A percentile compares a stretch with the other conserved stretches of the same genome.
These are phyloP conservation scores for Salarias fasciatus DNA, from an alignment of 2,797 vertebrate species.

Conservation along the genomic window DNA sequence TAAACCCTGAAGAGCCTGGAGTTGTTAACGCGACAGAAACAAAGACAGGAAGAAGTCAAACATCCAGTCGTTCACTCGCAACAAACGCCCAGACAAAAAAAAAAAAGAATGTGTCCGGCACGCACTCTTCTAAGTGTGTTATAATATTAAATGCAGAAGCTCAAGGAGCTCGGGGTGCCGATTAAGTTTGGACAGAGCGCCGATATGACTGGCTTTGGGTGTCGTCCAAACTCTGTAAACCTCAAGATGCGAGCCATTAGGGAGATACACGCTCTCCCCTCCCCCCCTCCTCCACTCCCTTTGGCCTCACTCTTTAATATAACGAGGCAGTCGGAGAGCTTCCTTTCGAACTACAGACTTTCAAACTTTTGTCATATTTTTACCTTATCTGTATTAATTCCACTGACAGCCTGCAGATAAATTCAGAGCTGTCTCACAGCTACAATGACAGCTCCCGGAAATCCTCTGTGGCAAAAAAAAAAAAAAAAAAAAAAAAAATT, in stretches of 20 bases:
- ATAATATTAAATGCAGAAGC: constrained; percentile 60
- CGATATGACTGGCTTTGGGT: constrained; percentile 76
- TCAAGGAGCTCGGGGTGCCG: constrained; percentile 55
- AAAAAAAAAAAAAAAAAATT: constrained; percentile 29
- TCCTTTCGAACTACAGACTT: constrained; percentile 70
- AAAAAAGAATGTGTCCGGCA: constrained; percentile 44
- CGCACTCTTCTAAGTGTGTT: constrained; percentile 43
- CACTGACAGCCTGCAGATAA: constrained; percentile 81
- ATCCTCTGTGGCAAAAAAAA: constrained; percentile 58
- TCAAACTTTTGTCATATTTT: constrained; percentile 77
- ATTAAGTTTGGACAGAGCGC: constrained; percentile 70
- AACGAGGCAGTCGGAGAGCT: constrained; percentile 61
- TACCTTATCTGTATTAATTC: constrained; percentile 83
- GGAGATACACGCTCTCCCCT: constrained; percentile 50
- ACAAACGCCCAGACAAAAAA: constrained; percentile 10
- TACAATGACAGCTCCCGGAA: constrained; percentile 74
- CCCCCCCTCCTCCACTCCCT: constrained; percentile 25
- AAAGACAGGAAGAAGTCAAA: constrained; percentile 45
- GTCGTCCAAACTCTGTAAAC: constrained; percentile 61
- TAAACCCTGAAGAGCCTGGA: constrained; percentile 61
- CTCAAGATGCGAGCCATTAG: constrained; percentile 70
- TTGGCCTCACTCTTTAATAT: constrained; percentile 65
- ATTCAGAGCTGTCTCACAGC: constrained; percentile 76
- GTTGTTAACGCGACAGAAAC: constrained; percentile 68
- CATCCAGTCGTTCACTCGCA: constrained; percentile 24